phyloP scores from a whole-genome alignment of 2,797 vertebrate species.

The Serranus cabrilla region DNA sequence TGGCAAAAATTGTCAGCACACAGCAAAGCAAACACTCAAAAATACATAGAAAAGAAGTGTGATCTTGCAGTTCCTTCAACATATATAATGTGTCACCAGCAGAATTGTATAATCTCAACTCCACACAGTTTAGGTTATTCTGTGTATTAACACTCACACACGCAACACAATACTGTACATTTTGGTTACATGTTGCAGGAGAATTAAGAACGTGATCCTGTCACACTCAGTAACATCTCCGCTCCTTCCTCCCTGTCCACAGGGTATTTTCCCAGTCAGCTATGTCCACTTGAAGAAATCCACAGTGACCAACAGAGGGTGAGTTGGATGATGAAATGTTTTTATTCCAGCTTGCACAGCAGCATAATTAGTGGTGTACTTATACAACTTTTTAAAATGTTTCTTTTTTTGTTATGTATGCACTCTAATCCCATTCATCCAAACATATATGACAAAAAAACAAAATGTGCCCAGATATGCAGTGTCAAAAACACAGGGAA shows the following conservation, averaged over 20 bases:
- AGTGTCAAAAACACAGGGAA: too few relatives aligned
- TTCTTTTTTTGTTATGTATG: neutral
- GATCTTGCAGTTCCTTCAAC: constrained; percentile 20
- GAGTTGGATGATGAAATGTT: constrained; percentile 49
- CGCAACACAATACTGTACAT: constrained; percentile 21
- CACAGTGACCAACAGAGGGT: constrained; percentile 97
- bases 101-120: constrained; percentile 13
- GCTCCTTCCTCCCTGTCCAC: constrained; percentile 75
- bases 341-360: constrained; percentile 34
- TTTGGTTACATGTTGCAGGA: constrained; percentile 29
- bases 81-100: constrained; percentile 12
- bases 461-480: too few relatives aligned
- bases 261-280: constrained; percentile 98
- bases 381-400: neutral
- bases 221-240: constrained; percentile 54
- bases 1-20: constrained; percentile 23
- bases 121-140: constrained; percentile 7
- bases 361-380: constrained; percentile 27
- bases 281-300: constrained; percentile 98
- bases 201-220: constrained; percentile 41
- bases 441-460: neutral
- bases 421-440: neutral
- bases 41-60: constrained; percentile 13
- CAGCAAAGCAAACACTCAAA: constrained; percentile 39
- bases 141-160: constrained; percentile 6